Evolutionary conservation across 2,888 invertebrate genomes (phyloP).

Genomic region (Resseliella maxima): DNA sequence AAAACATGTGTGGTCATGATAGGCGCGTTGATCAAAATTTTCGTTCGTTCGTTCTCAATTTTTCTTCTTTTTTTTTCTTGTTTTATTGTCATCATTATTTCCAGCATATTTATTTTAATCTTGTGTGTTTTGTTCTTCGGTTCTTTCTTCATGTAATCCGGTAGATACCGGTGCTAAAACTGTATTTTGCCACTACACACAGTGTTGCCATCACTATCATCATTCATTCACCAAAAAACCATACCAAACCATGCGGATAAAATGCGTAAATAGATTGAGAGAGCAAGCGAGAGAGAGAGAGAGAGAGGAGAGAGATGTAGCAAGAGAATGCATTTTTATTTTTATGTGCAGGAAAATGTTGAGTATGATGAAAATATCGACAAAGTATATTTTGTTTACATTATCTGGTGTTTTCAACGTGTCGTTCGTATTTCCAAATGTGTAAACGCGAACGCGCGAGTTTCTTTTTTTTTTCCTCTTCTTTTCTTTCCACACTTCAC

Average conservation of each 20-base stretch:
- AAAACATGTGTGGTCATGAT: constrained; percentile 50
- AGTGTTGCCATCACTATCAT: neutral
- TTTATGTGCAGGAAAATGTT: neutral
- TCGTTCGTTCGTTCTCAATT: neutral
- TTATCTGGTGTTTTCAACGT: constrained; percentile 20
- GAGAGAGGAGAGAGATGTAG: neutral
- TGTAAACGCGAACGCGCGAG: neutral
- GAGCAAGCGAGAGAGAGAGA: neutral
- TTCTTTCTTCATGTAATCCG: neutral
- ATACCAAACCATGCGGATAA: neutral
- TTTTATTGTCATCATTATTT: too few relatives aligned
- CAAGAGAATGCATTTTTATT: neutral
- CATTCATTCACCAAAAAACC: neutral
- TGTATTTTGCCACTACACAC: constrained; percentile 17
- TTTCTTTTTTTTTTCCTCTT: neutral
- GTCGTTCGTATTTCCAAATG: neutral
- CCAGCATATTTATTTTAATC: constrained; percentile 41
- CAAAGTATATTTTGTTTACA: constrained; percentile 42
- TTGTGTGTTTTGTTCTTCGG: neutral
- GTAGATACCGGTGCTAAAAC: constrained; percentile 37
- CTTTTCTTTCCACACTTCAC: too few relatives aligned
- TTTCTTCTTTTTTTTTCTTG: neutral
- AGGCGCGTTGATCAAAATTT: constrained; percentile 39
- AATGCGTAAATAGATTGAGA: neutral
- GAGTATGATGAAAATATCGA: constrained; percentile 35